Percentiles rank a stretch among this genome's conserved stretches.
Evolutionary conservation across 1,140 invertebrate genomes (phyloP).

Genomic region (Lamellibrachia luymesi): DNA sequence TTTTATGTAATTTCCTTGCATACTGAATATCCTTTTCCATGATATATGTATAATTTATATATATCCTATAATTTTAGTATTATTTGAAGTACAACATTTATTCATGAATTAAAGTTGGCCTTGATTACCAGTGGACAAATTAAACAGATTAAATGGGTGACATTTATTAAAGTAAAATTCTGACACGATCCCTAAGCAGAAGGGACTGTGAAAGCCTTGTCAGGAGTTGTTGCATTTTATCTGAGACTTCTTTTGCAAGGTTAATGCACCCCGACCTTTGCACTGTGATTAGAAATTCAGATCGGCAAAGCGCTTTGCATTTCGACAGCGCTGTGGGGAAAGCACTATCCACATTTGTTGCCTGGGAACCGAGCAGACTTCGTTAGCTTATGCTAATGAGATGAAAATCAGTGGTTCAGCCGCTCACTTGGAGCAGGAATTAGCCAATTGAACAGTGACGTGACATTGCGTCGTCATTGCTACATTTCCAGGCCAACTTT

Average conservation of each 20-base stretch:
- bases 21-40: too few species aligned
- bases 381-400: slow-evolving; percentile 4
- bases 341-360: background rate
- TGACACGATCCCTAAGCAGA: background rate
- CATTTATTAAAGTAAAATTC: background rate
- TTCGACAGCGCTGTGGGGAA: background rate
- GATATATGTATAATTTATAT: too few species aligned
- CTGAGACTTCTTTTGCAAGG: background rate
- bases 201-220: background rate
- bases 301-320: background rate
- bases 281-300: background rate
- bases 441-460: background rate
- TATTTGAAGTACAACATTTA: too few species aligned
- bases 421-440: background rate
- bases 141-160: background rate
- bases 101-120: background rate
- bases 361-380: background rate
- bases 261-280: background rate
- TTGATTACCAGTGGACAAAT: background rate
- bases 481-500: background rate
- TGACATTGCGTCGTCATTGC: background rate
- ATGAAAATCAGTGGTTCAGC: background rate
- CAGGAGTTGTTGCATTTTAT: background rate
- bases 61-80: too few species aligned
- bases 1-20: too few species aligned